phyloP scores from a whole-genome alignment of 2,888 invertebrate genomes.

The Cancer borealis region DNA sequence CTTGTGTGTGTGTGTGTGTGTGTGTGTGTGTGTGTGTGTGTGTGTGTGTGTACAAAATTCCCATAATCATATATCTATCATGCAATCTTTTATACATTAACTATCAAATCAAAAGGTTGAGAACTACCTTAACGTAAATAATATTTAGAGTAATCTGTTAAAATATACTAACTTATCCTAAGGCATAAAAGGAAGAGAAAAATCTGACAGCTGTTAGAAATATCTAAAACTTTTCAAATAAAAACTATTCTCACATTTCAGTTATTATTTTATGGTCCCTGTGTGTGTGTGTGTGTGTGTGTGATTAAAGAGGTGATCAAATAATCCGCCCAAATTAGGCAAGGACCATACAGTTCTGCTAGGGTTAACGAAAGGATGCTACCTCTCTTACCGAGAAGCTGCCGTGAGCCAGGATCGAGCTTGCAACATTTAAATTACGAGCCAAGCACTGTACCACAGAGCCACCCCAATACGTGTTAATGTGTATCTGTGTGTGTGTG shows the following conservation, averaged over 20 bases:
- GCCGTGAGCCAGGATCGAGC: no score
- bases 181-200: background rate
- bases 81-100: background rate
- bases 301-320: background rate
- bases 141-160: background rate
- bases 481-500: conserved; percentile 26
- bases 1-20: conserved; percentile 45
- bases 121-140: conserved; percentile 16
- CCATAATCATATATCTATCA: background rate
- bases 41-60: conserved; percentile 24
- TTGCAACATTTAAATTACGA: no score
- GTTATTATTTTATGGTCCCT: background rate
- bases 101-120: background rate
- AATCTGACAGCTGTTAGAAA: background rate
- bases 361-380: no score
- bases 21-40: conserved; percentile 42
- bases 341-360: no score
- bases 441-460: no score
- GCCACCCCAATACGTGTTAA: background rate
- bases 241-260: background rate
- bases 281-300: conserved; percentile 14
- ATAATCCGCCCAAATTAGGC: no score
- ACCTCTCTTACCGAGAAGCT: no score
- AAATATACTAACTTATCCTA: conserved; percentile 38
- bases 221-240: conserved; percentile 1